Evolutionary conservation across 1,140 invertebrate genomes (phyloP), one percentile per base, ranked within the genome.

Genomic region (Neomicropteryx cornuta): DNA sequence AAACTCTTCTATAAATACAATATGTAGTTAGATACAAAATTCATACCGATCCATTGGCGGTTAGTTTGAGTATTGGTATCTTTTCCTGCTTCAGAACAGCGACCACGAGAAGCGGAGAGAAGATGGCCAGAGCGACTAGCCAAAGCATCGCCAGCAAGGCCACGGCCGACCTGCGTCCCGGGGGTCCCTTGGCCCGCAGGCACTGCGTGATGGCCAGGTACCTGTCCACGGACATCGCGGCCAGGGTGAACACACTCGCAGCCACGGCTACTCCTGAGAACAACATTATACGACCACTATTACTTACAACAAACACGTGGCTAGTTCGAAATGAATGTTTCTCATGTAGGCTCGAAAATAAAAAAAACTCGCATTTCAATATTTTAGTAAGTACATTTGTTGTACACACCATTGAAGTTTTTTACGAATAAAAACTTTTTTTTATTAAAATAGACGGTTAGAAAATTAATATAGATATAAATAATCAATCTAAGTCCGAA

Each of bases 221-320:
- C 21, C 83, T 66, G 52, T 86, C 82, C 16, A 86, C 66, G 22
- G 81, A 81, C 77, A 87, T 81, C 0, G 79, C 78, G 0, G 78
- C 79, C 38, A 87, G 82, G 2, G 83, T 85, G 55, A 83, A 84
- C 18, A 86, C 76, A 43, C 80, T 83, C 2, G 79, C 78, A 1
- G 77, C 76, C 1, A 86, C 82, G 6, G 81, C 74, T 5, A 85
- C 77, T 27, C 81, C 83, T 86, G 61, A 5, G 58, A 57, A 37
- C 46, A 30, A 41, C 46, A 14, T n/a, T n/a, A n/a, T n/a, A n/a
- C n/a, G n/a, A n/a, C n/a, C n/a, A n/a, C n/a, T n/a, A n/a, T n/a
- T n/a, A n/a, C n/a, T n/a, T n/a, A n/a, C n/a, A n/a, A n/a, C n/a
- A n/a, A n/a, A n/a, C n/a, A n/a, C n/a, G n/a, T n/a, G n/a, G n/a